Evolutionary conservation across 2,797 vertebrate genomes (phyloP), one percentile per base, ranked within the genome.

Genomic region (Sternotherus odoratus): DNA sequence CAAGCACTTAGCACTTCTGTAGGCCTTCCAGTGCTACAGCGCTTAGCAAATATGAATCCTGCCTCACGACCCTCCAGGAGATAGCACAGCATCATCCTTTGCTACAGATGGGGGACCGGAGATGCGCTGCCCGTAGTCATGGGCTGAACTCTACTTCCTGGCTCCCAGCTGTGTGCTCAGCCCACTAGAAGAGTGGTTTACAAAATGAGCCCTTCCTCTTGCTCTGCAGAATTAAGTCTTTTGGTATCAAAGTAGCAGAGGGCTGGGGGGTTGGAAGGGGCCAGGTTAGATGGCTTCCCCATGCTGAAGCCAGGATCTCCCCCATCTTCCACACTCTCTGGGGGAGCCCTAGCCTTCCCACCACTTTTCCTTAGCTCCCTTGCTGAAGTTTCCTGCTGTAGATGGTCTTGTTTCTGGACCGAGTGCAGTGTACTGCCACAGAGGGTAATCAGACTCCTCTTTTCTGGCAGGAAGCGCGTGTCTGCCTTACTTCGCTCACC

Each of bases 221-320:
- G 85, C 81, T 26, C 54, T 69, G 36, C 89, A 92, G 63, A 91
- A 54, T 57, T 72, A 79, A 57, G 74, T 23, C 33, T 75, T 75
- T 24, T 57, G 39, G 43, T 53, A 82, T 33, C 75, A 82, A 53
- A 39, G 63, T 6, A 54, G 6, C 2, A 19, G 12, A n/a, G 30
- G 13, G 50, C 0, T 6, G 69, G 16, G 36, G 24, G 39, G 4
- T 28, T 28, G 24, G 26, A 43, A 75, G 26, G 26, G 72, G 72
- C 28, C 72, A 88, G 79, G 26, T 82, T 79, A 23, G 51, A 28
- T 7, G 8, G 13, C 56, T 85, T 86, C 79, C 60, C 21, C 69
- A 7, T 28, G 15, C 43, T 75, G 72, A 75, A 90, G n/a, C 15
- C 12, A 28, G 0, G 0, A 36, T 63, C 17, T 57, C 56, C 66